Base-by-base conservation (phyloP, 2,888 invertebrate genomes). In the Creontiades dilutus region DNA sequence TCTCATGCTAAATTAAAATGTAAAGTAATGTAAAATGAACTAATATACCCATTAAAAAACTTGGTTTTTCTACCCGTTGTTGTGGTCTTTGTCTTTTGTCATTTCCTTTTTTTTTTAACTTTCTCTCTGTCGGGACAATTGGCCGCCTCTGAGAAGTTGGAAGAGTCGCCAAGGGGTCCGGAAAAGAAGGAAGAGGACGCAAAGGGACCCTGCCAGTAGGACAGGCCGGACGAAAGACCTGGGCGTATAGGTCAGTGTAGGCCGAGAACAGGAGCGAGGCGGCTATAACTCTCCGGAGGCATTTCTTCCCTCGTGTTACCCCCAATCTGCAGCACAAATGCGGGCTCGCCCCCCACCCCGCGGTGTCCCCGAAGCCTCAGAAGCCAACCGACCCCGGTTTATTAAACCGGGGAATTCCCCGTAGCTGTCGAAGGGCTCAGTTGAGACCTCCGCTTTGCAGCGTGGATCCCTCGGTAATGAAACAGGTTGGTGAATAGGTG, bases 271-370 rank as follows among this genome's bases (percentile, higher is more conserved):
- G 12, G 12, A 16, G 52, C 52, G 52, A 11, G 52, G 16, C 61
- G 61, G 61, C 61, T 61, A 61, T 61, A 61, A 61, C 61, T 61
- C 61, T 61, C 61, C 19, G 9, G 61, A 61, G 61, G 19, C 19
- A 12, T 52, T 52, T 61, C 19, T 11, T 61, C 61, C 19, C 61
- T 61, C 61, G 19, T 61, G 61, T 19, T 19, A 61, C 61, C 52
- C 61, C 61, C 19, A 19, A 61, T 61, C 61, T 19, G 61, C 61
- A 61, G 61, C n/a, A 19, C 61, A 19, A 61, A 61, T 61, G 61
- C 61, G 61, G 61, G 61, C 9, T n/a, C 61, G n/a, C 61, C 61
- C 16, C 16, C 52, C 1, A 52, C 52, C 52, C 16, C 52, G 3
- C 52, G 12, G 52, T 16, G 52, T 52, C 52, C 52, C 52, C 13